These are phyloP conservation scores for Montipora capricornis DNA, from an alignment of 64 coral and sea anemone genomes.

Conservation along the genomic window DNA sequence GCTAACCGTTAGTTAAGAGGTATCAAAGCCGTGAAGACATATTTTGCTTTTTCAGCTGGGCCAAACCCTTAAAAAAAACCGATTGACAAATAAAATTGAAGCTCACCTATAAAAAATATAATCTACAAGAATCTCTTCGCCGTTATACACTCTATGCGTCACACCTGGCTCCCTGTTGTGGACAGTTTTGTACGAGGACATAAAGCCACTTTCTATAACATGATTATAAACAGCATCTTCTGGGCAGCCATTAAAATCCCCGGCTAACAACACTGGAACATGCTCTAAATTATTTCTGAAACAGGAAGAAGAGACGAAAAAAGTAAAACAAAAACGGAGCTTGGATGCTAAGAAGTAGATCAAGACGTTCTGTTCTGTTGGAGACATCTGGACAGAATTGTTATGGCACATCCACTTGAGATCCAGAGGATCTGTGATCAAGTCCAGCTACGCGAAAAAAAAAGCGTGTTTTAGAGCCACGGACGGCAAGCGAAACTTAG, in stretches of 20 bases:
- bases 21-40: no score
- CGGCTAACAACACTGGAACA: slow-evolving; percentile 85
- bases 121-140: slow-evolving; percentile 83
- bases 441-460: no score
- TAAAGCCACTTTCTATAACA: slow-evolving; percentile 78
- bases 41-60: no score
- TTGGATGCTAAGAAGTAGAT: no score
- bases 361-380: no score
- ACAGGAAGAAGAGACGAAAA: neutral
- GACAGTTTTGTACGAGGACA: slow-evolving; percentile 86
- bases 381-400: no score
- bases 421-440: no score
- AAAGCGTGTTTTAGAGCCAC: no score
- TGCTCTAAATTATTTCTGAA: slow-evolving; percentile 76
- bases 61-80: no score
- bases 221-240: slow-evolving; percentile 84
- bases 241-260: slow-evolving; percentile 89
- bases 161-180: slow-evolving; percentile 85
- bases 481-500: no score
- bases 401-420: no score
- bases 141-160: slow-evolving; percentile 89
- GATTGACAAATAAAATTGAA: neutral
- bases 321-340: neutral
- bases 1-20: no score
- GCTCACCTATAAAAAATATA: slow-evolving; percentile 98